phyloP scores from a whole-genome alignment of 2,888 invertebrate species.

The Auanema freiburgensis region DNA sequence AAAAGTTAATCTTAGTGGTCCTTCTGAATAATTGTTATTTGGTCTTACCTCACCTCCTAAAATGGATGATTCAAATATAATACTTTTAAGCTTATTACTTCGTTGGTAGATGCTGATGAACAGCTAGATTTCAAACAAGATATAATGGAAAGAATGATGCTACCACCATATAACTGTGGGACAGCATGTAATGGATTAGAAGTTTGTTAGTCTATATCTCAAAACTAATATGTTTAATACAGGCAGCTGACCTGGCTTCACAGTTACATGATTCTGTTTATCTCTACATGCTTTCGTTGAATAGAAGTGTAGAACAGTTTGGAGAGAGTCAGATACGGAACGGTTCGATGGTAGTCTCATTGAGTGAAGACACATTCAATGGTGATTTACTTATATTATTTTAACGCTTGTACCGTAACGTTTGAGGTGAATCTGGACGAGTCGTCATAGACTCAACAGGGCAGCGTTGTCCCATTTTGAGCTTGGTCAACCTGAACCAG shows the following conservation, averaged over 20 bases:
- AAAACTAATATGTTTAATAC: not conserved
- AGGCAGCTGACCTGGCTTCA: conserved; percentile 32
- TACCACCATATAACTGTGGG: conserved; percentile 43
- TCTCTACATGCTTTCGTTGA: conserved; percentile 35
- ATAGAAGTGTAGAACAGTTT: conserved; percentile 22
- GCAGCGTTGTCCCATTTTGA: conserved; percentile 34
- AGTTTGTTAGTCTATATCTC: conserved; percentile 1
- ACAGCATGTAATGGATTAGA: conserved; percentile 22
- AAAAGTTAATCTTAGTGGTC: not conserved
- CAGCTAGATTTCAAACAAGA: conserved; percentile 45
- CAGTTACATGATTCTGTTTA: conserved; percentile 42
- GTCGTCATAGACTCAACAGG: conserved; percentile 35
- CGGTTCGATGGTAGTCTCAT: conserved; percentile 10
- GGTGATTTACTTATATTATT: conserved; percentile 3
- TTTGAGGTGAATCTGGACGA: conserved; percentile 23
- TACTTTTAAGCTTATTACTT: conserved; percentile 9
- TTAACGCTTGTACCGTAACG: not conserved
- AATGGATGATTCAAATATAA: no score
- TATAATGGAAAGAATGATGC: conserved; percentile 38
- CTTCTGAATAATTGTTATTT: no score
- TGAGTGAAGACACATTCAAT: conserved; percentile 13
- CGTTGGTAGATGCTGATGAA: conserved; percentile 28
- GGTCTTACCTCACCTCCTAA: no score
- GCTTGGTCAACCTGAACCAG: conserved; percentile 29
- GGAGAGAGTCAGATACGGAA: conserved; percentile 7